Percentiles rank a stretch among this genome's conserved stretches.
Conservation (phyloP, 2,888 invertebrate genomes). For the Erannis defoliaria region DNA sequence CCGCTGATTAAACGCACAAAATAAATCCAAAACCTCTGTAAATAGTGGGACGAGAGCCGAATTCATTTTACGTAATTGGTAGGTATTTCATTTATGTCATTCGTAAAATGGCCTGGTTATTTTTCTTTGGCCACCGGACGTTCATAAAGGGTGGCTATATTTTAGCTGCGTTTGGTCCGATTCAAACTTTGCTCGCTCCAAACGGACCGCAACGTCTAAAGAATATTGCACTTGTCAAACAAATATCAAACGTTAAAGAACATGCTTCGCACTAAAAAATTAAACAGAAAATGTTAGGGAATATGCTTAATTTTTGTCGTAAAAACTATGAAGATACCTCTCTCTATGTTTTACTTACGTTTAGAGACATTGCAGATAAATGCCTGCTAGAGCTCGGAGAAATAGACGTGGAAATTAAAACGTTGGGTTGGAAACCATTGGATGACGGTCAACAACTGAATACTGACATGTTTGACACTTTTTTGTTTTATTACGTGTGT, state of each 20-base stretch:
- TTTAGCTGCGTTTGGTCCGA: conserved; percentile 34
- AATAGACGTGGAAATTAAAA: too few species aligned
- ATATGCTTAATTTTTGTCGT: too few species aligned
- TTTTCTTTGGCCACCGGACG: conserved; percentile 42
- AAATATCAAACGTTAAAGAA: conserved; percentile 28
- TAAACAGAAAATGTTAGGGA: too few species aligned
- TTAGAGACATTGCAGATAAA: too few species aligned
- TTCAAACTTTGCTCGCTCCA: conserved; percentile 30
- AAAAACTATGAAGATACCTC: too few species aligned
- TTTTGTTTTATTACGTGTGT: too few species aligned
- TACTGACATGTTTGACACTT: too few species aligned
- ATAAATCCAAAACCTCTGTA: conserved; percentile 52
- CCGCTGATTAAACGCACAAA: conserved; percentile 55
- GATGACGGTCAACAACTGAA: too few species aligned
- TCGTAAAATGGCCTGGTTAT: conserved; percentile 42
- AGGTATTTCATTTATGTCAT: conserved; percentile 47
- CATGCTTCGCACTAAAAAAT: too few species aligned
- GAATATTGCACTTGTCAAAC: conserved; percentile 27
- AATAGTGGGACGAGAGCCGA: conserved; percentile 42
- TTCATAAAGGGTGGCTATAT: conserved; percentile 43
- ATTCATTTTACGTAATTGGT: conserved; percentile 46
- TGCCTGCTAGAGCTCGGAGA: too few species aligned
- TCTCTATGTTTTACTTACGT: too few species aligned
- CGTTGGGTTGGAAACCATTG: too few species aligned
- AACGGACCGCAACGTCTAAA: conserved; percentile 19